Evolutionary conservation across 2,888 invertebrate species (phyloP).

Genomic region (Malachius bipustulatus): DNA sequence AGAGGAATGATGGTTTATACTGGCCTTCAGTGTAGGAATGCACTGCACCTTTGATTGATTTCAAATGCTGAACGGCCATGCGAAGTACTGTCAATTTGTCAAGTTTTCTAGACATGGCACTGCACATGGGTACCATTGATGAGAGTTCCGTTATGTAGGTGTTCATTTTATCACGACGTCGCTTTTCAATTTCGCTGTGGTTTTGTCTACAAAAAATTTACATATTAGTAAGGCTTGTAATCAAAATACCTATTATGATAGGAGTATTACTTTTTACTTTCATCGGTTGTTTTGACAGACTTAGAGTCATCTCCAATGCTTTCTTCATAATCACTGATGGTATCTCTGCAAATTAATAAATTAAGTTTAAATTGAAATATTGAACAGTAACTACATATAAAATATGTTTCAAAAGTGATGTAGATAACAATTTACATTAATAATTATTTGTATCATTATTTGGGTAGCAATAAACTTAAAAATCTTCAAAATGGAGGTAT

Average conservation of each 20-base stretch:
- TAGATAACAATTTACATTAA: too few relatives aligned
- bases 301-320: constrained; percentile 57
- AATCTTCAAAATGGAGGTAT: too few relatives aligned
- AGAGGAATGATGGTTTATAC: constrained; percentile 69
- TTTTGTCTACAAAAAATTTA: constrained; percentile 59
- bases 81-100: constrained; percentile 84
- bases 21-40: constrained; percentile 63
- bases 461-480: too few relatives aligned
- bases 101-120: constrained; percentile 82
- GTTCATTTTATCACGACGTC: constrained; percentile 93
- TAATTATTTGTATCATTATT: too few relatives aligned
- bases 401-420: too few relatives aligned
- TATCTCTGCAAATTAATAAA: too few relatives aligned
- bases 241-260: too few relatives aligned
- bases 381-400: too few relatives aligned
- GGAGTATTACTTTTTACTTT: constrained; percentile 51
- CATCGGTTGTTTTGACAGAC: constrained; percentile 53
- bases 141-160: constrained; percentile 84
- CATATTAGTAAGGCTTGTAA: too few relatives aligned
- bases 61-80: constrained; percentile 89
- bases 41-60: constrained; percentile 61
- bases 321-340: constrained; percentile 52
- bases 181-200: constrained; percentile 93
- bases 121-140: constrained; percentile 87
- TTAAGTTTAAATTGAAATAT: too few relatives aligned